Evolutionary conservation across 2,888 invertebrate genomes (phyloP).

Genomic region (Dusona sp.): DNA sequence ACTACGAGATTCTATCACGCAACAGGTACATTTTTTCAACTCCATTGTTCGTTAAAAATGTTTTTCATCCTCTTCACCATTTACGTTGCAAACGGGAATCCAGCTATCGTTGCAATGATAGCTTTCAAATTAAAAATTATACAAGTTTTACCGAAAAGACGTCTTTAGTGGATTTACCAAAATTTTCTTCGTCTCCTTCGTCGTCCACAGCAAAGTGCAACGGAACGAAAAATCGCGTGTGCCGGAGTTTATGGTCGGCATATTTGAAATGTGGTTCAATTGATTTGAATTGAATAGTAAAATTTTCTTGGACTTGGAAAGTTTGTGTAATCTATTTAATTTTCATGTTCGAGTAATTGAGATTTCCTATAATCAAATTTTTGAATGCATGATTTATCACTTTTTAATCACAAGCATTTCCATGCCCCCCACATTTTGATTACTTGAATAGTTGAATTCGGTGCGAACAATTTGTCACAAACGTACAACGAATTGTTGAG

Average conservation of each 20-base stretch:
- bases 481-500: not conserved
- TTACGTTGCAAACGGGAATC: not conserved
- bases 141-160: not conserved
- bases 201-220: not conserved
- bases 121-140: not conserved
- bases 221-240: not conserved
- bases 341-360: too few species aligned
- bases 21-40: slow-evolving; percentile 13
- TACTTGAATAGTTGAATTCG: too few species aligned
- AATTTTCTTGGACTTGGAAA: too few species aligned
- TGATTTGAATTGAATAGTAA: too few species aligned
- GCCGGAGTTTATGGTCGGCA: not conserved
- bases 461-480: too few species aligned
- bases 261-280: too few species aligned
- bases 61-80: not conserved
- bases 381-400: too few species aligned
- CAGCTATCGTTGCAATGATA: too few species aligned
- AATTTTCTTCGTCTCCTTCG: not conserved
- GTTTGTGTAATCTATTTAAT: too few species aligned
- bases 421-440: too few species aligned
- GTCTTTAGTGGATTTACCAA: not conserved
- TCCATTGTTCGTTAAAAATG: not conserved
- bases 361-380: too few species aligned
- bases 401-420: too few species aligned
- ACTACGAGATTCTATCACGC: slow-evolving; percentile 5